Evolutionary conservation across 2,113 vertebrate species (phyloP).

Genomic region (Neogobius melanostomus): DNA sequence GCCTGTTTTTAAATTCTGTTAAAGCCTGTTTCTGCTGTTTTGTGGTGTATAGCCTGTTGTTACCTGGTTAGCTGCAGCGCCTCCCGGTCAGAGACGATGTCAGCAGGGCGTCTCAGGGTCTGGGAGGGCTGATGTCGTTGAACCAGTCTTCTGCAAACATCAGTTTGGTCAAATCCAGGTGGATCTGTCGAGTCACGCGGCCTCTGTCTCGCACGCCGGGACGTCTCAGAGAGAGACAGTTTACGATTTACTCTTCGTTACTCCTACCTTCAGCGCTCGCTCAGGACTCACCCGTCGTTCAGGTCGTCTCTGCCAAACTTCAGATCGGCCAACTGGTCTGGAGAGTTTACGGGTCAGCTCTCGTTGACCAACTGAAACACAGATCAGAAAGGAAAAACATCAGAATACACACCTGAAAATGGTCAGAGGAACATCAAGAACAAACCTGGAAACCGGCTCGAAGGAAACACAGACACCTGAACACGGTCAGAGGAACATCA

Average conservation of each 20-base stretch:
- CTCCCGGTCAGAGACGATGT: background rate
- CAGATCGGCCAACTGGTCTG: conserved; percentile 92
- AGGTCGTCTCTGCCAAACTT: conserved; percentile 92
- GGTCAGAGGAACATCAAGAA: too few species aligned
- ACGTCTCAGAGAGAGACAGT: conserved; percentile 78
- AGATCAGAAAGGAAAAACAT: too few species aligned
- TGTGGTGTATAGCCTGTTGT: background rate
- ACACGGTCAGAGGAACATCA: too few species aligned
- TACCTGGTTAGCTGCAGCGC: background rate
- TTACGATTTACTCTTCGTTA: too few species aligned
- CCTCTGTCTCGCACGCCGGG: conserved; percentile 89
- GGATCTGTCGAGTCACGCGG: conserved; percentile 96
- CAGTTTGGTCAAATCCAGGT: conserved; percentile 93
- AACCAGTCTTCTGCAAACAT: conserved; percentile 98
- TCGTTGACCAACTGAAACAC: too few species aligned
- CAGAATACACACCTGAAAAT: too few species aligned
- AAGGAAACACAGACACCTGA: too few species aligned
- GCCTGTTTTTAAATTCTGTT: too few species aligned
- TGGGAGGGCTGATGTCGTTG: conserved; percentile 97
- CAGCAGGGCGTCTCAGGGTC: conserved; percentile 85
- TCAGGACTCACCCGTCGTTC: conserved; percentile 83
- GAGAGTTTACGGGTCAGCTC: conserved; percentile 91
- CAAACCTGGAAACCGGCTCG: too few species aligned
- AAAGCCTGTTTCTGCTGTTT: too few species aligned
- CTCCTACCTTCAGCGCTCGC: background rate